phyloP scores from a whole-genome alignment of 64 coral and sea anemone genomes.

The Dendronephthya gigantea region DNA sequence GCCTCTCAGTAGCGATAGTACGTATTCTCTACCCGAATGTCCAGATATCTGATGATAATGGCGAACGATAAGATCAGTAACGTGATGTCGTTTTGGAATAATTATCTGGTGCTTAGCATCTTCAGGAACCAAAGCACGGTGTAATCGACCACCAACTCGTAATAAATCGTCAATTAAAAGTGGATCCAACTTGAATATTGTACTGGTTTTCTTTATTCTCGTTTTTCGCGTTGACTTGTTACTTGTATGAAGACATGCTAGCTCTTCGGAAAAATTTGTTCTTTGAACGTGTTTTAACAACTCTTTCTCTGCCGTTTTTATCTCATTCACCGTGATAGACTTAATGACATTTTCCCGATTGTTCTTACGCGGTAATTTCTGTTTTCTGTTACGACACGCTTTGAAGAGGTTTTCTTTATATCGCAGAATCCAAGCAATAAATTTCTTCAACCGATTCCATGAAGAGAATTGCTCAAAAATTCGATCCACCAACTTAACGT shows the following conservation, averaged over 20 bases:
- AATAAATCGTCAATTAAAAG: not conserved
- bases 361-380: not conserved
- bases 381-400: not conserved
- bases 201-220: not conserved
- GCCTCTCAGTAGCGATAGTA: not conserved
- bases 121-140: not conserved
- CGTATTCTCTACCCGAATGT: slow-evolving; percentile 2
- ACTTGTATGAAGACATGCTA: not conserved
- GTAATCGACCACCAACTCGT: not conserved
- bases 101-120: slow-evolving; percentile 15
- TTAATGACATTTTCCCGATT: not conserved
- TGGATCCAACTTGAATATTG: slow-evolving; percentile 4
- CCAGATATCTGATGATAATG: slow-evolving; percentile 9
- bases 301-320: not conserved
- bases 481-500: not conserved
- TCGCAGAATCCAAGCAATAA: not conserved
- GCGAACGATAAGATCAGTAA: slow-evolving; percentile 9
- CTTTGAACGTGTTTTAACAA: not conserved
- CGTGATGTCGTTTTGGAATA: not conserved
- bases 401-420: not conserved
- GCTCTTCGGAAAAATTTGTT: not conserved
- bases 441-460: too few relatives aligned
- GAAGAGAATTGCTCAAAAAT: not conserved
- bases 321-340: not conserved
- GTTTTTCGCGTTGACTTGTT: not conserved